Evolutionary conservation across 2,797 vertebrate species (phyloP), one percentile per base, ranked within the genome.

Genomic region (Cetoscarus ocellatus): DNA sequence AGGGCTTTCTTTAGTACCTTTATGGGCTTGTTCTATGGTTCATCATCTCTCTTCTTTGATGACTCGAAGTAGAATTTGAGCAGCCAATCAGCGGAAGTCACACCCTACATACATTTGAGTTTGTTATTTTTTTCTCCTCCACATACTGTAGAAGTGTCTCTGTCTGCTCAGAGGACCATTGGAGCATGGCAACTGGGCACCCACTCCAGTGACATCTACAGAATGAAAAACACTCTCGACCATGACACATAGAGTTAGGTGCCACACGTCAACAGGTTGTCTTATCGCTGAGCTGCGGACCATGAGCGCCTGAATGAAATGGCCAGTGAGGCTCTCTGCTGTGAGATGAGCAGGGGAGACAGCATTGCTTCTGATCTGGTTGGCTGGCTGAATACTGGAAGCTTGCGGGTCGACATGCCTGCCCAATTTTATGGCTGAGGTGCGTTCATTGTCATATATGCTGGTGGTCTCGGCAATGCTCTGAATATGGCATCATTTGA

Each of bases 351-450:
- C 49, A 84, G 80, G 88, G 82, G 80, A 83, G 88, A 90, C 68
- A 55, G 63, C 50, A 84, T 90, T 86, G 80, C 89, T 75, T 89
- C 87, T 82, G 86, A 87, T 90, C 80, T 86, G 82, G 79, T 75
- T 86, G 88, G 85, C 77, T 79, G 87, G 80, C 62, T 86, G 76
- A 90, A 90, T 86, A 87, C 80, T 70, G 67, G 75, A 83, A 84
- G 62, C 78, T 90, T 34, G 66, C 58, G 82, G 88, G 92, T 93
- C 91, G 93, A 80, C 84, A 66, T 70, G 81, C 84, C 67, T 60
- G 77, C 85, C 82, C 90, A 91, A 92, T 94, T 94, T 94, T 94
- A 93, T 91, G 93, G 91, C 70, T 86, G 90, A 93, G 81, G 80
- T 93, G 77, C 70, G 52, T 70, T 82, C 55, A 36, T 75, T 71